Evolutionary conservation across 1,140 invertebrate species (phyloP), one percentile per base, ranked within the genome.

Genomic region (Aradophagus sp.): DNA sequence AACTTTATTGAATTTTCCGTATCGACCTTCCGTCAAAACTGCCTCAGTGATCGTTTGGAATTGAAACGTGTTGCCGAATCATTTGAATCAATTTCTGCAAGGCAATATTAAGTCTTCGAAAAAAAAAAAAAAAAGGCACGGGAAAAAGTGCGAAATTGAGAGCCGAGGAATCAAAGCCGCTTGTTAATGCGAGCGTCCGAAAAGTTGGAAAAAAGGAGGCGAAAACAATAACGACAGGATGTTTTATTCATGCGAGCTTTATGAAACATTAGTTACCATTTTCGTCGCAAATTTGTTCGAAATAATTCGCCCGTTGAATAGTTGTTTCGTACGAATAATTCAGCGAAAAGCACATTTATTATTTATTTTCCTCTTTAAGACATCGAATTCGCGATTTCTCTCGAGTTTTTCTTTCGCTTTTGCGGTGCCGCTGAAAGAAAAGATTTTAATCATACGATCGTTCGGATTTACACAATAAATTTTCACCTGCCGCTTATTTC

Each of bases 371-470:
- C 16, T 14, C 17, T 52, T n/a, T 19, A 26, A 41, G 47, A 52
- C 32, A 35, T 32, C 31, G 39, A 36, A 52, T 62, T 62, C 52
- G 34, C 39, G 31, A 62, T 42, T 27, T 31, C 11, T n/a, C 29
- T 32, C n/a, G n/a, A n/a, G n/a, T n/a, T n/a, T n/a, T n/a, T n/a
- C n/a, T n/a, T n/a, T n/a, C n/a, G n/a, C 26, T 62, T 61, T 53
- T 53, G 45, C 48, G 16, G 29, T 11, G 2, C n/a, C 15, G 13
- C 26, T 50, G 29, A 62, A 42, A 53, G 19, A 27, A 14, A 53
- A 47, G 42, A 55, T 47, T 65, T 65, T 55, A 65, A 65, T 65
- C 50, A 48, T 65, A 55, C 61, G 34, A 47, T 39, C 35, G 48
- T 55, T 31, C 42, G 61, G 41, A 47, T 65, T 65, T 55, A n/a